A percentile compares a stretch with the other conserved stretches of the same genome.
phyloP scores from a whole-genome alignment of 1,140 invertebrate species.

The Pseudomyrmex flavicornis region DNA sequence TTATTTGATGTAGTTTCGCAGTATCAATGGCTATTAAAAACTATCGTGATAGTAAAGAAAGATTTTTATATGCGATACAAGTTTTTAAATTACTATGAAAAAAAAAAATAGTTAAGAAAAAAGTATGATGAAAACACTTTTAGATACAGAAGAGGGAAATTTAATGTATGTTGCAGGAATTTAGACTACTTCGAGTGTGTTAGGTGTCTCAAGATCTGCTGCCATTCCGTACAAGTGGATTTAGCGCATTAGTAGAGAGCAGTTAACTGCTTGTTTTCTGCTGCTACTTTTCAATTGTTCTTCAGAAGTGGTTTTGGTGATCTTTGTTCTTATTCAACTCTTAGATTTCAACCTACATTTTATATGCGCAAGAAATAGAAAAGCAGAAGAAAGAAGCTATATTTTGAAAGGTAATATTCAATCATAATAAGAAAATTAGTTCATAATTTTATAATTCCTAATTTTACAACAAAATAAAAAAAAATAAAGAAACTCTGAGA shows the following conservation, averaged over 20 bases:
- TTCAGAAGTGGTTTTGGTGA: constrained; percentile 74
- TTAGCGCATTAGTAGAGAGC: constrained; percentile 73
- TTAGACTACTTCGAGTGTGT: constrained; percentile 78
- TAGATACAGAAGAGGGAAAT: constrained; percentile 77
- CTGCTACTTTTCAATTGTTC: constrained; percentile 77
- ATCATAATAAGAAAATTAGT: constrained; percentile 80
- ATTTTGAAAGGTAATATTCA: constrained; percentile 76
- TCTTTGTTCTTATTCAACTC: constrained; percentile 77
- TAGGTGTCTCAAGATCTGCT: constrained; percentile 75
- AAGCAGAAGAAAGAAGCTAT: constrained; percentile 76
- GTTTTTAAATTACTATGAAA: too few relatives aligned
- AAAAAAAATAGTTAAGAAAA: too few relatives aligned
- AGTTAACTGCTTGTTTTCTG: constrained; percentile 74
- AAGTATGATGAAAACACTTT: neutral
- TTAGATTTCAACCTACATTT: constrained; percentile 78
- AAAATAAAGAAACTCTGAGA: constrained; percentile 68
- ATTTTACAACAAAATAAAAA: constrained; percentile 68
- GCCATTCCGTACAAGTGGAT: constrained; percentile 64
- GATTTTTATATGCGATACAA: too few relatives aligned
- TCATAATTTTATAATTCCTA: constrained; percentile 70
- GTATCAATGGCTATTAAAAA: too few relatives aligned
- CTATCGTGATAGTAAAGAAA: too few relatives aligned
- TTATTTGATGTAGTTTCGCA: too few relatives aligned
- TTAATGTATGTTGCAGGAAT: constrained; percentile 80
- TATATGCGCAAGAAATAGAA: constrained; percentile 67